Evolutionary conservation across 2,888 invertebrate genomes (phyloP).

Genomic region (Ophion ellenae): DNA sequence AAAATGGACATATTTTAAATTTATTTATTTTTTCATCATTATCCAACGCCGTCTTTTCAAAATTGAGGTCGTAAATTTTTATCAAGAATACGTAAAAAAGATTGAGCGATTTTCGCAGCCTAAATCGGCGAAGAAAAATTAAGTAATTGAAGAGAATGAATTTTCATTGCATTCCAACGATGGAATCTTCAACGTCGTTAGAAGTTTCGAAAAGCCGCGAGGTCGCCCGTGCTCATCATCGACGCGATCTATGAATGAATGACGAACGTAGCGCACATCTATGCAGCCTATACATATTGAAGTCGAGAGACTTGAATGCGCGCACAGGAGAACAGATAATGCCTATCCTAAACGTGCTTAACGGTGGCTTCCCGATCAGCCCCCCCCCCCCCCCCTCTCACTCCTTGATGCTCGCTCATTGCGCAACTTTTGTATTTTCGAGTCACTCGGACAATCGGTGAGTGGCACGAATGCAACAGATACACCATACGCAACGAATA

Average conservation of each 20-base stretch:
- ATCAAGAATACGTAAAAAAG: too few species aligned
- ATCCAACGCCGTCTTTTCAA: too few species aligned
- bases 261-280: conserved; percentile 3
- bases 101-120: too few species aligned
- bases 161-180: neutral
- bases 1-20: too few species aligned
- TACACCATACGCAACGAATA: neutral
- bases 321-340: conserved; percentile 14
- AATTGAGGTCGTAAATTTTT: too few species aligned
- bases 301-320: conserved; percentile 55
- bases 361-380: neutral
- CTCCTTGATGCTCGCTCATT: neutral
- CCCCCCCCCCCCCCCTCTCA: neutral
- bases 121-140: too few species aligned
- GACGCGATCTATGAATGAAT: conserved; percentile 58
- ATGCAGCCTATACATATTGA: neutral
- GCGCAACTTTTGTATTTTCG: neutral
- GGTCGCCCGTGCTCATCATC: neutral
- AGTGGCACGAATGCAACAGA: neutral
- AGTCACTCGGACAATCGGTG: neutral
- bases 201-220: neutral
- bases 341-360: neutral
- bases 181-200: too few species aligned
- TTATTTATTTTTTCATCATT: too few species aligned
- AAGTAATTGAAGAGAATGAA: neutral